Conservation (phyloP, 2,888 invertebrate species). For the Torymus tubicola region DNA sequence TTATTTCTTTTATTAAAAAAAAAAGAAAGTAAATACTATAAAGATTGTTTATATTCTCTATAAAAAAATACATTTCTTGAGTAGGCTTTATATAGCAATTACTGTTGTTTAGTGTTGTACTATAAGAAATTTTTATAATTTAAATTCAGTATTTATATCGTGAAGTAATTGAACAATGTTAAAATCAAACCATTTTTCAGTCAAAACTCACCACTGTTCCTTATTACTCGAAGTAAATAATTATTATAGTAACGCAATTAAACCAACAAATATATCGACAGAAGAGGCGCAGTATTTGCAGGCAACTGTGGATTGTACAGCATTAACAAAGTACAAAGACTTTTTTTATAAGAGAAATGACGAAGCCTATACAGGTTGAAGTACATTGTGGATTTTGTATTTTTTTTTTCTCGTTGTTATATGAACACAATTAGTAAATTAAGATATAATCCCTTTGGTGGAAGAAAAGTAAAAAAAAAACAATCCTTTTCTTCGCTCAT, state of each 20-base stretch:
- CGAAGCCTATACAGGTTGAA: neutral
- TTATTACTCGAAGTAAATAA: conserved; percentile 45
- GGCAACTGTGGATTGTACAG: conserved; percentile 29
- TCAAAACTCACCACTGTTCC: conserved; percentile 39
- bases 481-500: conserved; percentile 43
- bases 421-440: conserved; percentile 53
- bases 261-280: conserved; percentile 45
- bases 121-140: neutral
- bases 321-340: conserved; percentile 34
- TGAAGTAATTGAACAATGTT: neutral
- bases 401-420: conserved; percentile 29
- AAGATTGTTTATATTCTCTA: conserved; percentile 4
- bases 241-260: conserved; percentile 34
- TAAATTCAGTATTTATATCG: neutral
- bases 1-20: conserved; percentile 27
- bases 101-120: neutral
- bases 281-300: conserved; percentile 37
- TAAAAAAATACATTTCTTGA: conserved; percentile 19
- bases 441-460: conserved; percentile 36
- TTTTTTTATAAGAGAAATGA: conserved; percentile 18
- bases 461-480: conserved; percentile 51
- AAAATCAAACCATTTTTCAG: conserved; percentile 8
- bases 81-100: neutral
- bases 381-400: conserved; percentile 21
- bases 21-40: neutral